phyloP scores from a whole-genome alignment of 2,113 vertebrate genomes.

The Triplophysa dalaica region DNA sequence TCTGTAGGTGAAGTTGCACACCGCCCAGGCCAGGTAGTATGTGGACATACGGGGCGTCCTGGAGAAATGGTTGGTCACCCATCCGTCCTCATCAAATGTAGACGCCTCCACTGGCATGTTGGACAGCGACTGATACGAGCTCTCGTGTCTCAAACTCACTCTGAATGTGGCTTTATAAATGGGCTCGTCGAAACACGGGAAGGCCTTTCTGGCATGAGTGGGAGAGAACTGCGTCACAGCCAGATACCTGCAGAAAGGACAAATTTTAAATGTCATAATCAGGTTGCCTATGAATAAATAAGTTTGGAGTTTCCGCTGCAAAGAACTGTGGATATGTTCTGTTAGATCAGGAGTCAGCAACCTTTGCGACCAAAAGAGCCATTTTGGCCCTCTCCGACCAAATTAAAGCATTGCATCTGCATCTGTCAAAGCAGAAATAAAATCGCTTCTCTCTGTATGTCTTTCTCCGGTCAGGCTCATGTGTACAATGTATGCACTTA shows the following conservation, averaged over 20 bases:
- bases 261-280: too few relatives aligned
- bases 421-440: too few relatives aligned
- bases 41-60: constrained; percentile 97
- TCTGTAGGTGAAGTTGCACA: constrained; percentile 94
- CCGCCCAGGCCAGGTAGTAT: constrained; percentile 95
- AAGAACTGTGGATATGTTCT: too few relatives aligned
- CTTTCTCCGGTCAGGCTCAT: too few relatives aligned
- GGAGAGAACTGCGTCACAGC: constrained; percentile 97
- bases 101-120: constrained; percentile 94
- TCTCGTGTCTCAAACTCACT: constrained; percentile 89
- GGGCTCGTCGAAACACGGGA: constrained; percentile 98
- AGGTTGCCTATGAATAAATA: too few relatives aligned
- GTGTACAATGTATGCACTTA: too few relatives aligned
- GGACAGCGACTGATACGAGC: constrained; percentile 89
- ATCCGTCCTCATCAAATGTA: constrained; percentile 86
- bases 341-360: too few relatives aligned
- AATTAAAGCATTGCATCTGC: too few relatives aligned
- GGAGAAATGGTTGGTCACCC: constrained; percentile 88
- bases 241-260: constrained; percentile 78
- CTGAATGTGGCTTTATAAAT: constrained; percentile 97
- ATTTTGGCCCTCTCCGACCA: too few relatives aligned
- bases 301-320: too few relatives aligned
- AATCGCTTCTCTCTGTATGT: too few relatives aligned
- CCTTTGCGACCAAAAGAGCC: too few relatives aligned
- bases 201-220: constrained; percentile 94